Evolutionary conservation across 2,113 vertebrate species (phyloP).

Genomic region (Lasiurus borealis): DNA sequence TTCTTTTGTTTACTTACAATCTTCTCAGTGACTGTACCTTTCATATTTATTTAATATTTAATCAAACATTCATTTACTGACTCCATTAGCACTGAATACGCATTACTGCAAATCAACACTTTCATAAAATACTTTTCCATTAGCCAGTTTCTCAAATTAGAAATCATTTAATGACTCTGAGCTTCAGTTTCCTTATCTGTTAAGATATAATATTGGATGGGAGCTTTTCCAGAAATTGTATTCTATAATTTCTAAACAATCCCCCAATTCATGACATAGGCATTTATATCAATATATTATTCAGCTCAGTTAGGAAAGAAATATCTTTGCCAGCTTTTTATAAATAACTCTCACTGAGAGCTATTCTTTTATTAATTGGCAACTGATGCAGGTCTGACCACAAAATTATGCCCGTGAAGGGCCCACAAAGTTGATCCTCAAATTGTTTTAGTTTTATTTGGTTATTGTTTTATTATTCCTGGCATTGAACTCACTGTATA

Average conservation of each 20-base stretch:
- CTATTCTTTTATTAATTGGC: not conserved
- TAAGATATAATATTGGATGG: not conserved
- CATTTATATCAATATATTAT: not conserved
- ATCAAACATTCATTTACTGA: not conserved
- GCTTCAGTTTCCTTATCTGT: not conserved
- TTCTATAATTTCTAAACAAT: slow-evolving; percentile 43
- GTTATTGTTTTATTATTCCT: not conserved
- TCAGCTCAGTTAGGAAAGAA: not conserved
- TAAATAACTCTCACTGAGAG: not conserved
- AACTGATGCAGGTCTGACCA: not conserved
- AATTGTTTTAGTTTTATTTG: not conserved
- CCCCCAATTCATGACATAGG: not conserved
- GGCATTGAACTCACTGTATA: not conserved
- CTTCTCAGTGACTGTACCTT: not conserved
- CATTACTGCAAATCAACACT: not conserved
- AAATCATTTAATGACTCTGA: not conserved
- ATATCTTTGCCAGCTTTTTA: not conserved
- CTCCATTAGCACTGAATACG: not conserved
- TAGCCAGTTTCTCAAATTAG: not conserved
- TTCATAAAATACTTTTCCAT: not conserved
- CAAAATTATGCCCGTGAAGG: not conserved
- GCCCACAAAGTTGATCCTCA: not conserved
- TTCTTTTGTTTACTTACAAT: not conserved
- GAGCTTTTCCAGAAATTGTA: not conserved
- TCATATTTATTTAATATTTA: not conserved